Evolutionary conservation across 1,140 invertebrate species (phyloP), one percentile per base, ranked within the genome.

Genomic region (Eubasilissa regina): DNA sequence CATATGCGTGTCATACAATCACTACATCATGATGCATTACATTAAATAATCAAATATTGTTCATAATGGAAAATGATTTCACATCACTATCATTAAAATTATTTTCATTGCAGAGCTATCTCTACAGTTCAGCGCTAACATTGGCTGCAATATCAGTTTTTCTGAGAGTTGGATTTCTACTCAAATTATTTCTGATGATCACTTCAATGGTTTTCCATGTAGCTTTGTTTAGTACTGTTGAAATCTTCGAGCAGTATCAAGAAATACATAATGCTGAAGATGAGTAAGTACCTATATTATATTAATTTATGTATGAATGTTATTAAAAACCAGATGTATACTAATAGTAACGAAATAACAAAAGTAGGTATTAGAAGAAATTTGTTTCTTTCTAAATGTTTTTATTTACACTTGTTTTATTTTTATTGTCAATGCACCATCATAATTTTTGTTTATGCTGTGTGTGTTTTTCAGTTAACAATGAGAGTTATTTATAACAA

Each of bases 61-160:
- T n/a, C n/a, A n/a, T n/a, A n/a, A n/a, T 35, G 25, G 25, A 47
- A 17, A n/a, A 43, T 21, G 48, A 3, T 51, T 51, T 51, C 48
- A 51, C 48, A n/a, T n/a, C n/a, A n/a, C n/a, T n/a, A 51, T 3
- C 48, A 35, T 35, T 1, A 35, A 35, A 35, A 51, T 75, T 13
- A 82, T 85, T 84, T 83, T 83, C 53, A 48, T 89, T 90, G 48
- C 89, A 95, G 94, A 93, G 94, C 8, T 97, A 95, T 84, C 84
- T 96, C 0, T 94, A 95, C 85, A 95, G 94, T 80, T 94, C 95
- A 56, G 93, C 94, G 35, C 88, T 97, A 43, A 93, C 93, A 0
- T 84, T 97, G 56, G 91, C 94, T 0, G 92, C 93, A 0, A 94
- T 96, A 80, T 97, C 95, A 60, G 93, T 96, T 11, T 97, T 97